Percentiles rank a stretch among this genome's conserved stretches.
Evolutionary conservation across 1,140 invertebrate genomes (phyloP).

Genomic region (Meteorus sp.): DNA sequence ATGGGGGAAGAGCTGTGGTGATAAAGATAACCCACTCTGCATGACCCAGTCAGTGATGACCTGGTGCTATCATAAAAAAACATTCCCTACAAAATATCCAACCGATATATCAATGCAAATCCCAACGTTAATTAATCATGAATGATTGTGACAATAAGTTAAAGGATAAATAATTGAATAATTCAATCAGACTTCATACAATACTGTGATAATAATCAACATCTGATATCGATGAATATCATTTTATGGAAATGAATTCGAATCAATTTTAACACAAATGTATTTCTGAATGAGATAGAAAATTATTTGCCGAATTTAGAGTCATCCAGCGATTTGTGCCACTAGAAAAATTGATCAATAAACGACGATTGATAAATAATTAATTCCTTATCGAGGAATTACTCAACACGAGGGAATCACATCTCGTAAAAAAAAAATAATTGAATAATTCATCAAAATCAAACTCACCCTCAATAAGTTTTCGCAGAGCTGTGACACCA

Average conservation of each 20-base stretch:
- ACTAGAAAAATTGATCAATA: no score
- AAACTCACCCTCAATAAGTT: conserved; percentile 62
- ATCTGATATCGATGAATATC: no score
- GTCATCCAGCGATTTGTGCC: no score
- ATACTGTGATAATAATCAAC: no score
- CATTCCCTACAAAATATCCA: not conserved
- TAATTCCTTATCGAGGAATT: not conserved
- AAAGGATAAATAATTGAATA: no score
- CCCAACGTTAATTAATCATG: not conserved
- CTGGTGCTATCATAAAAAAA: not conserved
- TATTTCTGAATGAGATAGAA: no score
- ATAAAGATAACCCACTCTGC: conserved; percentile 13
- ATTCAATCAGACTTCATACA: no score
- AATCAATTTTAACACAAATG: no score
- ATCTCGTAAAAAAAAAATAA: not conserved
- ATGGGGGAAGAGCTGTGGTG: not conserved
- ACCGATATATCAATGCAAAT: not conserved
- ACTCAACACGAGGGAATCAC: not conserved
- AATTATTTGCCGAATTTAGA: no score
- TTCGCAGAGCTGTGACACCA: conserved; percentile 63
- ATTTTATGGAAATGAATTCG: no score
- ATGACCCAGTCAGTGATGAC: conserved; percentile 18
- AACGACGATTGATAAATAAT: not conserved
- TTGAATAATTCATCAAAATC: not conserved
- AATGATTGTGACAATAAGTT: no score